Evolutionary conservation across 2,797 vertebrate genomes (phyloP).

Genomic region (Chromobotia macracanthus): DNA sequence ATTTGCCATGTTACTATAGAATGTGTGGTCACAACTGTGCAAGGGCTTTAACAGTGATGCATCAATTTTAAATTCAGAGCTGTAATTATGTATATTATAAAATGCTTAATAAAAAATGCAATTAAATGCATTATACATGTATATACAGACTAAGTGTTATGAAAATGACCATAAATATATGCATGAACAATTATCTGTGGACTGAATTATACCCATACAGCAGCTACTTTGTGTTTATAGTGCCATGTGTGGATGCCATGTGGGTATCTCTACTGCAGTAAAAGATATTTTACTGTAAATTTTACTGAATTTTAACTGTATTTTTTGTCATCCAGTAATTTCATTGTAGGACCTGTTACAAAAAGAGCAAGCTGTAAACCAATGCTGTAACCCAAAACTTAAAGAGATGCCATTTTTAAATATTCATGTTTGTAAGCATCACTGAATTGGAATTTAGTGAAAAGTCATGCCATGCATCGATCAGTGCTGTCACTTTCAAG

Average conservation of each 20-base stretch:
- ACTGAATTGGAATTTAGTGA: neutral
- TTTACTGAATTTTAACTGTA: no score
- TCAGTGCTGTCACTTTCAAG: neutral
- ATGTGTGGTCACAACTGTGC: neutral
- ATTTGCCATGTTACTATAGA: neutral
- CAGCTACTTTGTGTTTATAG: neutral
- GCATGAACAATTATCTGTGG: conserved; percentile 1
- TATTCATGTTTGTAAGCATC: no score
- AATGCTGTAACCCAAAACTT: no score
- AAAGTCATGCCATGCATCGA: neutral
- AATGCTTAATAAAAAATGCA: neutral
- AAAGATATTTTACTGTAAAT: no score
- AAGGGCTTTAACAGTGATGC: neutral
- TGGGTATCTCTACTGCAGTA: no score
- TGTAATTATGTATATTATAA: neutral
- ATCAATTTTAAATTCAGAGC: neutral
- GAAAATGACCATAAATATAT: neutral
- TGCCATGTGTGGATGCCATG: no score
- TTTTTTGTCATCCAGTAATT: no score
- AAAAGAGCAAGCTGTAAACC: no score
- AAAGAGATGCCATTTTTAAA: no score
- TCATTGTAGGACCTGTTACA: no score
- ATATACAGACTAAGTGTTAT: neutral
- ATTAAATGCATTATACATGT: conserved; percentile 3
- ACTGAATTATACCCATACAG: neutral